A percentile compares a stretch with the other conserved stretches of the same genome.
These are phyloP conservation scores for Asobara japonica DNA, from an alignment of 1,140 invertebrate species.

Conservation along the genomic window DNA sequence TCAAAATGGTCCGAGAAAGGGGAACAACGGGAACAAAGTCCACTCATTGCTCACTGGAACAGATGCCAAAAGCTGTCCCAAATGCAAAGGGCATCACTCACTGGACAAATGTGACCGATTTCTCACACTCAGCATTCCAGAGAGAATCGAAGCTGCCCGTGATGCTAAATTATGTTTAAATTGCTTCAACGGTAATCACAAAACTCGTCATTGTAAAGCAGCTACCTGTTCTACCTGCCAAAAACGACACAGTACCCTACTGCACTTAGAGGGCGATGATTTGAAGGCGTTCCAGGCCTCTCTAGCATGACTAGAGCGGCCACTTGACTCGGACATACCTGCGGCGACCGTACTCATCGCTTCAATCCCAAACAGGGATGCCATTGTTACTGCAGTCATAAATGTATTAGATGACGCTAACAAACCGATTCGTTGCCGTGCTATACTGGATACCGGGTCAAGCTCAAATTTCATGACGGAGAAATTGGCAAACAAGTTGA, in stretches of 20 bases:
- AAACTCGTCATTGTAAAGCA: neutral
- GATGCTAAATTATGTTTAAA: neutral
- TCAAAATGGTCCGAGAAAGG: neutral
- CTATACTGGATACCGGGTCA: neutral
- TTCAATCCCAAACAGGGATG: neutral
- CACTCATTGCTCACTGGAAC: neutral
- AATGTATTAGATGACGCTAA: neutral
- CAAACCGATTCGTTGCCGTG: neutral
- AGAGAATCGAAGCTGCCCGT: neutral
- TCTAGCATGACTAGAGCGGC: neutral
- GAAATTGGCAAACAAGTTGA: neutral
- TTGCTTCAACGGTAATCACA: neutral
- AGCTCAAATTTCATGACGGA: conserved; percentile 27
- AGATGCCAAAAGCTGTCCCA: neutral
- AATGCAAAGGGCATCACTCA: neutral
- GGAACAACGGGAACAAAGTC: neutral
- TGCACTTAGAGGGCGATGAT: neutral
- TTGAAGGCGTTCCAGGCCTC: neutral
- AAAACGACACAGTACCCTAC: neutral
- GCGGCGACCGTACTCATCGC: neutral
- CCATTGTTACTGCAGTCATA: neutral
- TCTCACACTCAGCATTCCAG: neutral
- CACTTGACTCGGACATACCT: neutral
- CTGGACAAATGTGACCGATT: conserved; percentile 7
- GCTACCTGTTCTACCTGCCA: neutral